Evolutionary conservation across 2,888 invertebrate species (phyloP).

Genomic region (Zelleria hepariella): DNA sequence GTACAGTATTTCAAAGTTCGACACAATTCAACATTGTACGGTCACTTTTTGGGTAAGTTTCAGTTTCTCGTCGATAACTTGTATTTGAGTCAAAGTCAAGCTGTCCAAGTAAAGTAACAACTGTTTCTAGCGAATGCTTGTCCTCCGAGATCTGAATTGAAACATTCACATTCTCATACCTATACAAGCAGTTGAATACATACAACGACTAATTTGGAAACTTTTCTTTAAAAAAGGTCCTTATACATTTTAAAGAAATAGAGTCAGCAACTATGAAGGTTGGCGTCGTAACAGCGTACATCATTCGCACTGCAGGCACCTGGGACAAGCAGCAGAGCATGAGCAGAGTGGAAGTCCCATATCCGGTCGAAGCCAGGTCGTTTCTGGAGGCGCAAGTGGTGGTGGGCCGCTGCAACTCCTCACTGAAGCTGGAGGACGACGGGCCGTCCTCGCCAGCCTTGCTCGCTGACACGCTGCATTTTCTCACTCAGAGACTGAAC

Average conservation of each 20-base stretch:
- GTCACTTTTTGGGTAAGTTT: constrained; percentile 42
- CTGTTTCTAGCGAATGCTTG: too few relatives aligned
- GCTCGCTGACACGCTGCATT: constrained; percentile 60
- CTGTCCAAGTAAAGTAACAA: too few relatives aligned
- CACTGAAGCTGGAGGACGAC: constrained; percentile 47
- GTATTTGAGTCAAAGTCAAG: too few relatives aligned
- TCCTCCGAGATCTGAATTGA: too few relatives aligned
- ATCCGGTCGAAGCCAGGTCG: constrained; percentile 50
- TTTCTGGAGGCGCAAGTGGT: constrained; percentile 50
- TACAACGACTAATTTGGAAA: too few relatives aligned
- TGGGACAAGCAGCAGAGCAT: constrained; percentile 45
- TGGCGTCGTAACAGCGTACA: too few relatives aligned
- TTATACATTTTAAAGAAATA: too few relatives aligned
- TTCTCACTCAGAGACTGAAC: constrained; percentile 47
- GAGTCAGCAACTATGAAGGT: too few relatives aligned
- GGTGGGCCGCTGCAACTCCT: constrained; percentile 63
- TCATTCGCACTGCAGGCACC: too few relatives aligned
- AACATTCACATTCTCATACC: too few relatives aligned
- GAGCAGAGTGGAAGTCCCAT: constrained; percentile 39
- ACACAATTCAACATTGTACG: constrained; percentile 51
- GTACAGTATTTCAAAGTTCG: constrained; percentile 59
- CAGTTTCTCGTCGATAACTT: not conserved
- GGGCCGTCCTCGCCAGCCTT: constrained; percentile 57
- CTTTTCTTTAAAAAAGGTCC: too few relatives aligned
- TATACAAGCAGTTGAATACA: too few relatives aligned